These are phyloP conservation scores for Melanotaenia parkinsoni DNA, from an alignment of 2,797 vertebrate species.

Conservation along the genomic window DNA sequence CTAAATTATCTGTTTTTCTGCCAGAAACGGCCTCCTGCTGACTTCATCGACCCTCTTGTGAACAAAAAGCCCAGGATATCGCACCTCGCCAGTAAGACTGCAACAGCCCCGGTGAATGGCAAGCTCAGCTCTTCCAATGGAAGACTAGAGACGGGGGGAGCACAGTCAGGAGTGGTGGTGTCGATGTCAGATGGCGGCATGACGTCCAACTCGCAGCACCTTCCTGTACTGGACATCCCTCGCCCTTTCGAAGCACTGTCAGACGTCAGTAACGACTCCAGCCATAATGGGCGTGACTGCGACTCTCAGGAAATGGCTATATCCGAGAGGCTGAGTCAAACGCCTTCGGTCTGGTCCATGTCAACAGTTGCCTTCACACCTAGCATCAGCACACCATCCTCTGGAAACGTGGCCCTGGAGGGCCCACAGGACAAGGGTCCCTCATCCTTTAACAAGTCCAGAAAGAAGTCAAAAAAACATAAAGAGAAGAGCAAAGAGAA, in stretches of 20 bases:
- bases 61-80: constrained; percentile 97
- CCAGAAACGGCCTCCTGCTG: constrained; percentile 91
- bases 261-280: constrained; percentile 91
- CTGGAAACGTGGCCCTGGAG: constrained; percentile 44
- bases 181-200: constrained; percentile 56
- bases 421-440: constrained; percentile 58
- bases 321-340: constrained; percentile 83
- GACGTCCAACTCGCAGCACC: constrained; percentile 78
- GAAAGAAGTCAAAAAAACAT: constrained; percentile 97
- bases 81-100: constrained; percentile 86
- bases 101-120: constrained; percentile 87
- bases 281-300: constrained; percentile 89
- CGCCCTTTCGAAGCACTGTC: constrained; percentile 89
- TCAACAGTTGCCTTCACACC: constrained; percentile 31
- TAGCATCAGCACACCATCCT: constrained; percentile 48
- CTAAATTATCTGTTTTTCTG: constrained; percentile 29
- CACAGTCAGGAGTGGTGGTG: constrained; percentile 44
- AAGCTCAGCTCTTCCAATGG: constrained; percentile 86
- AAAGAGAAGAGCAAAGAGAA: constrained; percentile 93
- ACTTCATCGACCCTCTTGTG: constrained; percentile 92
- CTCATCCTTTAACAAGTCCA: constrained; percentile 83
- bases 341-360: constrained; percentile 49
- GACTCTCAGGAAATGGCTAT: constrained; percentile 82
- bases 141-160: constrained; percentile 80
- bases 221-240: constrained; percentile 85